Conservation (phyloP, 2,888 invertebrate genomes). For the Oscheius onirici region DNA sequence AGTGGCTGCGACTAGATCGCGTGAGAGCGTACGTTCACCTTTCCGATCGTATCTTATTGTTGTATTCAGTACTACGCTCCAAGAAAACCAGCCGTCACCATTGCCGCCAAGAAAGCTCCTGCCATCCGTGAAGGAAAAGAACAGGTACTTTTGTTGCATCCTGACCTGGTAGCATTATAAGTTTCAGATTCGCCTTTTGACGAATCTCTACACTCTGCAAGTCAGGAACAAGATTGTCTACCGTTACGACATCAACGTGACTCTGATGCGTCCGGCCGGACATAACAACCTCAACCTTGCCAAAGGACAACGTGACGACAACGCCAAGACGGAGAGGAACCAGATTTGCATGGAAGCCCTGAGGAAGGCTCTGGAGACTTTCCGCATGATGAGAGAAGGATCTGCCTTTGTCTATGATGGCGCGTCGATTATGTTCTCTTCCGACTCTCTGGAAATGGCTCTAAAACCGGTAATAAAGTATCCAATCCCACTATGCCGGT, state of each 20-base stretch:
- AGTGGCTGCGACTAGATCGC: background rate
- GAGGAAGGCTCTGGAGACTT: constrained; percentile 25
- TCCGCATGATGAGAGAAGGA: constrained; percentile 19
- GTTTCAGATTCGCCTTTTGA: background rate
- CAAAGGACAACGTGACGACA: constrained; percentile 20
- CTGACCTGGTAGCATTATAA: too few relatives aligned
- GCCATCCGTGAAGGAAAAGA: constrained; percentile 22
- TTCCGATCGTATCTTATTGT: background rate
- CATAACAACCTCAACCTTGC: constrained; percentile 11
- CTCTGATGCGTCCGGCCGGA: constrained; percentile 12
- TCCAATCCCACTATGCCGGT: too few relatives aligned
- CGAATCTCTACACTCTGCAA: constrained; percentile 26
- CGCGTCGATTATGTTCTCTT: constrained; percentile 23
- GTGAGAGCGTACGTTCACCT: background rate
- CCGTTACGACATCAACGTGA: constrained; percentile 32
- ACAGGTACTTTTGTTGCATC: too few relatives aligned
- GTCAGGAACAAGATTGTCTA: constrained; percentile 30
- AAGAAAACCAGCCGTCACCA: constrained; percentile 18
- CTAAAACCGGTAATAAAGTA: constrained; percentile 28
- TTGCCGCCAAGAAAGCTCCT: constrained; percentile 28
- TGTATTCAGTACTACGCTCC: background rate
- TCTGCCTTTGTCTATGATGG: constrained; percentile 25
- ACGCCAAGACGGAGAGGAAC: constrained; percentile 11
- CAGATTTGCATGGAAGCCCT: constrained; percentile 32
- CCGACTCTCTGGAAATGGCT: constrained; percentile 16